phyloP scores from a whole-genome alignment of 1,140 invertebrate genomes.

The Sarcophaga peregrina region DNA sequence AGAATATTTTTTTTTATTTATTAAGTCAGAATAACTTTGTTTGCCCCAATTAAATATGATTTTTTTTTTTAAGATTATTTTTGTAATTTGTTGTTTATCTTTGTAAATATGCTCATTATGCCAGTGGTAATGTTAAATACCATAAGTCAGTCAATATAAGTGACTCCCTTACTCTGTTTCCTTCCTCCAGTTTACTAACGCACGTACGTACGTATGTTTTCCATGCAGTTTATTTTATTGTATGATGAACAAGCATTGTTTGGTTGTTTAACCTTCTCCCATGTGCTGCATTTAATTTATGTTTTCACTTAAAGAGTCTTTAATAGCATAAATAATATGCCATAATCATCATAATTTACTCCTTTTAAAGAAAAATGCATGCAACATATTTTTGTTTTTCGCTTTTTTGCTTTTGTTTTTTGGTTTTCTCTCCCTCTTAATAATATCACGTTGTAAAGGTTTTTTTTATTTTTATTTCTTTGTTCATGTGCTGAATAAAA shows the following conservation, averaged over 20 bases:
- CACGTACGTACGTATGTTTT: not conserved
- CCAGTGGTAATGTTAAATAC: not conserved
- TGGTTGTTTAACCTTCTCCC: not conserved
- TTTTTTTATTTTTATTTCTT: not conserved
- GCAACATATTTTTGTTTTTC: not conserved
- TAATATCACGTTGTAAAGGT: not conserved
- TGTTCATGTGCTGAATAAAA: not conserved
- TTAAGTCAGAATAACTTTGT: too few species aligned
- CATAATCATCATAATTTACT: slow-evolving; percentile 40
- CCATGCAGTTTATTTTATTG: not conserved
- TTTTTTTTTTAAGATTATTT: too few species aligned
- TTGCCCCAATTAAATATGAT: too few species aligned
- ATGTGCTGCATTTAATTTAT: slow-evolving; percentile 26
- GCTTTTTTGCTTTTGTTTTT: not conserved
- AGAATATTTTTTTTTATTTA: too few species aligned
- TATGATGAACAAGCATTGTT: too few species aligned
- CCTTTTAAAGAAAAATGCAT: slow-evolving; percentile 22
- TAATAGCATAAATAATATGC: slow-evolving; percentile 37
- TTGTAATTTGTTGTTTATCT: too few species aligned
- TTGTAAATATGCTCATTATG: not conserved
- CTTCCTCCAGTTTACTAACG: too few species aligned
- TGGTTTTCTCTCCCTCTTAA: not conserved
- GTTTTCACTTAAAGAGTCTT: slow-evolving; percentile 39
- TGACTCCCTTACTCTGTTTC: not conserved
- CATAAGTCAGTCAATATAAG: not conserved